phyloP scores from a whole-genome alignment of 1,140 invertebrate genomes.

The Hetaerina americana region DNA sequence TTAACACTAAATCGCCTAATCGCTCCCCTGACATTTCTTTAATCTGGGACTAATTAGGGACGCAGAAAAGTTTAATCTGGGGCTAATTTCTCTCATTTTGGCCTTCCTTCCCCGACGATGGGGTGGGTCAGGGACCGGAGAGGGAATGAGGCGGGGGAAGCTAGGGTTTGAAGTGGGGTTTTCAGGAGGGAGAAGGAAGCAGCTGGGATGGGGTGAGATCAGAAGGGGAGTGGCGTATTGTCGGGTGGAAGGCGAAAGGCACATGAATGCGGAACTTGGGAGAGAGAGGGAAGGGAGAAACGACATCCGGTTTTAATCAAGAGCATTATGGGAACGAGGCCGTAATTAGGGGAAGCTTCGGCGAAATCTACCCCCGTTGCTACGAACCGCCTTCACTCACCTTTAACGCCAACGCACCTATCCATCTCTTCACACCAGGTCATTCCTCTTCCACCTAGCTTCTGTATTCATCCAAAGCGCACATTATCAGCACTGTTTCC shows the following conservation, averaged over 20 bases:
- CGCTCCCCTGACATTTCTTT: slow-evolving; percentile 24
- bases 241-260: too few relatives aligned
- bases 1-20: slow-evolving; percentile 23
- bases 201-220: too few relatives aligned
- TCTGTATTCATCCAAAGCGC: too few relatives aligned
- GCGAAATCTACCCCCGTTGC: background rate
- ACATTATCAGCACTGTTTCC: too few relatives aligned
- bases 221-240: too few relatives aligned
- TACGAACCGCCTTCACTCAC: background rate
- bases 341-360: background rate
- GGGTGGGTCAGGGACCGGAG: background rate
- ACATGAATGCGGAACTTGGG: too few relatives aligned
- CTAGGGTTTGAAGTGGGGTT: too few relatives aligned
- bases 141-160: background rate
- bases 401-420: background rate
- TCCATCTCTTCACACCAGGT: background rate
- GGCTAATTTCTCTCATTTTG: background rate
- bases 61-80: slow-evolving; percentile 5
- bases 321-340: background rate
- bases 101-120: background rate
- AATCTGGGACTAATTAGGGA: slow-evolving; percentile 24
- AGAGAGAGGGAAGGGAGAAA: background rate
- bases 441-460: too few relatives aligned
- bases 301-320: background rate
- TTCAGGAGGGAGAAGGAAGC: too few relatives aligned